Conservation (phyloP, 2,113 vertebrate genomes). For the Alaudala cheleensis region DNA sequence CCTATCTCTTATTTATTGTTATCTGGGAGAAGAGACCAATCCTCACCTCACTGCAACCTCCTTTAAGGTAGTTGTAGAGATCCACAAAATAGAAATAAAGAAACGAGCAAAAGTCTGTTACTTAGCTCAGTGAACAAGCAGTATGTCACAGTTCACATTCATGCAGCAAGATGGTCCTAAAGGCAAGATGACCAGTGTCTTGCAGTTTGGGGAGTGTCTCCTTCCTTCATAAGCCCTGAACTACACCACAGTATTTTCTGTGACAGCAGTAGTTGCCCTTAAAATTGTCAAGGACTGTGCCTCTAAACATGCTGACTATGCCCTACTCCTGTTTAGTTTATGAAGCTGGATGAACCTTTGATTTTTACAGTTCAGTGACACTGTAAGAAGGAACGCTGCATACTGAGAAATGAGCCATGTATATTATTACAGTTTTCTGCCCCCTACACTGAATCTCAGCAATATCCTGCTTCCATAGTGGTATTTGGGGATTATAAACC, state of each 20-base stretch:
- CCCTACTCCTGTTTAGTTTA: not conserved
- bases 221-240: not conserved
- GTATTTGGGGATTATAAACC: not conserved
- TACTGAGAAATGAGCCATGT: not conserved
- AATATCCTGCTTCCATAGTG: not conserved
- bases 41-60: not conserved
- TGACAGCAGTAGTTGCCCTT: not conserved
- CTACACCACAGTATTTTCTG: not conserved
- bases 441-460: fast-evolving
- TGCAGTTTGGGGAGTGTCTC: not conserved
- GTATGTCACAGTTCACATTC: not conserved
- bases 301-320: not conserved
- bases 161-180: not conserved
- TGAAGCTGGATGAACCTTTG: not conserved
- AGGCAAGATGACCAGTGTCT: not conserved
- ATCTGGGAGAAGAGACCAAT: not conserved
- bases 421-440: not conserved
- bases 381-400: not conserved
- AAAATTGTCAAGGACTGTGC: not conserved
- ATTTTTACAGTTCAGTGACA: not conserved
- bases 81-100: not conserved
- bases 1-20: not conserved
- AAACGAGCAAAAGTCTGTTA: not conserved
- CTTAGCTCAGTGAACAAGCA: not conserved
- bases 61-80: not conserved